Base-by-base conservation (phyloP, 2,113 vertebrate genomes). In the Xenopus laevis region DNA sequence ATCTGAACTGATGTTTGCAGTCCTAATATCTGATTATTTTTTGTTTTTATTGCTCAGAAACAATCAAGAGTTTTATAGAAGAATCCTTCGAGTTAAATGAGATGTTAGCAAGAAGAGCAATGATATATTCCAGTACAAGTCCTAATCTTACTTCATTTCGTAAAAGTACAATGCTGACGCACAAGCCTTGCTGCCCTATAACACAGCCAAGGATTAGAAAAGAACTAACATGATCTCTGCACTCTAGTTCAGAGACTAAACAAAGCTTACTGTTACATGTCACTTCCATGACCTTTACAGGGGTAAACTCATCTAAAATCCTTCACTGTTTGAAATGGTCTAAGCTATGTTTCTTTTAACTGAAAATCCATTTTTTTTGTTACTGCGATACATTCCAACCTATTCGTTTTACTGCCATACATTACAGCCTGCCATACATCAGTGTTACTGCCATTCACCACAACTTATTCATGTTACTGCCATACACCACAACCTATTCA, bases 181-280 rank as follows among this genome's bases (percentile, higher is more conserved):
- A 55, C 53, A 55, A n/a, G 8, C 53, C 1, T 55, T 50, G 4
- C 47, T 13, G 12, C 15, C 15, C 15, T 50, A 50, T 50, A 13
- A 50, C 4, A 55, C 16, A 9, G 4, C 5, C 17, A n/a, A 55
- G 53, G 53, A 55, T 55, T 55, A 55, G 17, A 17, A n/a, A 55
- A 55, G 53, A 55, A 55, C 53, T n/a, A n/a, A 55, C 53, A 55
- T n/a, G 17, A 16, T 55, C 13, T 55, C 17, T 55, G 15, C 53
- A 16, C 17, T 55, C 4, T 55, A 55, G 53, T 55, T 7, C 53
- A 55, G 53, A n/a, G 53, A 55, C 53, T 7, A 55, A 55, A 55
- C 53, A 55, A n/a, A 55, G 15, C 53, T 55, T n/a, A 55, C 53
- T n/a, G 53, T 55, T 16, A 55, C 53, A n/a, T 55, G 53, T 55